phyloP scores from a whole-genome alignment of 2,888 invertebrate species.

The Nemotelus pantherinus region DNA sequence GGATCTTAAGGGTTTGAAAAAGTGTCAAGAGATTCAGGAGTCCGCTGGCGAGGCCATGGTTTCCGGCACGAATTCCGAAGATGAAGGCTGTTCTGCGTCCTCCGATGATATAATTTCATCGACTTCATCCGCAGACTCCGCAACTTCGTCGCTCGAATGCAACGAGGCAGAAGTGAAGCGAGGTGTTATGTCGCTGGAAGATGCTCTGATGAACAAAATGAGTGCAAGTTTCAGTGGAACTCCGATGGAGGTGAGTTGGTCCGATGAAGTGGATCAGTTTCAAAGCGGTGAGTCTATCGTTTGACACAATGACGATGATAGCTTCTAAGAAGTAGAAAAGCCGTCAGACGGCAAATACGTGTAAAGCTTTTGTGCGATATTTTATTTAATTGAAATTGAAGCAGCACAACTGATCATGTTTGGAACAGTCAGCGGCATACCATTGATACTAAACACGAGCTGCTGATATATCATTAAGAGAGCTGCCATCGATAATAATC shows the following conservation, averaged over 20 bases:
- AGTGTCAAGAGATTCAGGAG: constrained; percentile 68
- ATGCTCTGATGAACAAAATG: constrained; percentile 60
- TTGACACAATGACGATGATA: constrained; percentile 62
- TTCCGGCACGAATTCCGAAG: constrained; percentile 72
- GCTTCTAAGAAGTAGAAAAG: constrained; percentile 59
- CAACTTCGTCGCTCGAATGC: constrained; percentile 56
- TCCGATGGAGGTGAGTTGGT: constrained; percentile 66
- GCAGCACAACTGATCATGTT: too few relatives aligned
- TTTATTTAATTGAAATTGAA: background rate
- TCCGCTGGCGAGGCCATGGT: constrained; percentile 75
- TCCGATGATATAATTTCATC: constrained; percentile 65
- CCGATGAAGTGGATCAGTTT: constrained; percentile 62
- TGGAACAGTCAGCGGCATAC: background rate
- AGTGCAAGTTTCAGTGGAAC: constrained; percentile 64
- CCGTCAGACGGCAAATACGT: background rate
- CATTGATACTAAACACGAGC: background rate
- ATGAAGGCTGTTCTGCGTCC: constrained; percentile 68
- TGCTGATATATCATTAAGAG: too few relatives aligned
- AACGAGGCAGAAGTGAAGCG: constrained; percentile 52
- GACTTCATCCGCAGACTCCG: constrained; percentile 64
- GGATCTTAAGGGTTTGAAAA: constrained; percentile 60
- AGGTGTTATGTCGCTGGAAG: constrained; percentile 58
- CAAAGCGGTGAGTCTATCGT: constrained; percentile 57
- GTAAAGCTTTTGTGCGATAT: constrained; percentile 26
- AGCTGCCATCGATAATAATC: background rate